Conservation (phyloP, 2,113 vertebrate genomes). For the Chaetodon auriga region DNA sequence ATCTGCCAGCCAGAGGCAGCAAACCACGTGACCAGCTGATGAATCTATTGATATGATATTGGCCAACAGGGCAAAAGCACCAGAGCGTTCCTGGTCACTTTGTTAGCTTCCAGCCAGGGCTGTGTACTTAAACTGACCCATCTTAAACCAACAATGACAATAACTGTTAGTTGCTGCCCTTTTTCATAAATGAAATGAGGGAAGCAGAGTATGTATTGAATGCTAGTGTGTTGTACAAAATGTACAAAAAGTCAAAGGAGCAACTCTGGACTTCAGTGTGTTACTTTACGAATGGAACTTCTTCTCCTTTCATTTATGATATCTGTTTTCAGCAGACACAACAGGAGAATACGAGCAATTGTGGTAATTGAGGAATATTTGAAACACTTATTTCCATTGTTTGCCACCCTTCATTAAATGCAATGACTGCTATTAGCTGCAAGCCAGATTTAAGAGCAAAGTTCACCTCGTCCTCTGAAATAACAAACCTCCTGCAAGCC, state of each 20-base stretch:
- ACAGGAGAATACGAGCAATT: neutral
- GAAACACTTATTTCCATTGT: neutral
- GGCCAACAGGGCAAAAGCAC: too few species aligned
- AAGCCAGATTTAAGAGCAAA: constrained; percentile 18
- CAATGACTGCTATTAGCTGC: constrained; percentile 30
- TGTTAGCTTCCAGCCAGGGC: too few species aligned
- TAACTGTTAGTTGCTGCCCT: neutral
- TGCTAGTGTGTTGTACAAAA: neutral
- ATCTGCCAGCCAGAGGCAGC: too few species aligned
- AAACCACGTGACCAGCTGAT: too few species aligned
- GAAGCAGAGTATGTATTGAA: neutral
- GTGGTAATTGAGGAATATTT: neutral
- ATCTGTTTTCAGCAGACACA: neutral
- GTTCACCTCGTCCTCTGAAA: constrained; percentile 11
- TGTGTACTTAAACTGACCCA: too few species aligned
- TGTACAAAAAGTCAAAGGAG: neutral
- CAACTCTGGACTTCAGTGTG: neutral
- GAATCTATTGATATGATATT: too few species aligned
- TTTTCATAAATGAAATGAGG: neutral
- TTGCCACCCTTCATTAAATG: constrained; percentile 38
- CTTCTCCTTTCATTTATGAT: neutral
- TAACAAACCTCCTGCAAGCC: constrained; percentile 15
- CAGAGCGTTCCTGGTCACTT: too few species aligned
- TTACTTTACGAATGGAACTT: neutral
- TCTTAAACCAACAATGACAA: neutral